Conservation (phyloP, 1,140 invertebrate genomes). For the Pollicipes pollicipes region DNA sequence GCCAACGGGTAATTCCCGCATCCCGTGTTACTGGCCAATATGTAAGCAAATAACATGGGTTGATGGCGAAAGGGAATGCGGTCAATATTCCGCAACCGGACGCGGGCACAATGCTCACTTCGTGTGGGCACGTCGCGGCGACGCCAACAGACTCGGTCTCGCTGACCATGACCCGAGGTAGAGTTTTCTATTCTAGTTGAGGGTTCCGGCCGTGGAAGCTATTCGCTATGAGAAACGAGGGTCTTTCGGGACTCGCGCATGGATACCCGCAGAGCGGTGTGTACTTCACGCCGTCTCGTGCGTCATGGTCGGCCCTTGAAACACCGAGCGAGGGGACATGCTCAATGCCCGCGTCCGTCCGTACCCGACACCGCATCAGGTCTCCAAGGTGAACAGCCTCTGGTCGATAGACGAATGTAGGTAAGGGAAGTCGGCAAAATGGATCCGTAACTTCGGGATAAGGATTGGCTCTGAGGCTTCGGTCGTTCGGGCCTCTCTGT, state of each 20-base stretch:
- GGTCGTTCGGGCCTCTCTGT: slow-evolving; percentile 39
- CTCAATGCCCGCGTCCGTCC: background rate
- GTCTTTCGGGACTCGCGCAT: background rate
- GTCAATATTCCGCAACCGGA: background rate
- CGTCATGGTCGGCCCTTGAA: background rate
- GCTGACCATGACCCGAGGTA: background rate
- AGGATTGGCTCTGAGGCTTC: slow-evolving; percentile 57
- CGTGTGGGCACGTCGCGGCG: background rate
- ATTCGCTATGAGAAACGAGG: background rate
- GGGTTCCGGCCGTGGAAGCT: background rate
- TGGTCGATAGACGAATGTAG: slow-evolving; percentile 74
- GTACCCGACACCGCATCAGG: slow-evolving; percentile 22
- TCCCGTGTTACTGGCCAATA: background rate
- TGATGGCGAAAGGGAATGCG: background rate
- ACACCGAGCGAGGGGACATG: background rate
- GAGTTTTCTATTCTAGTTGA: background rate
- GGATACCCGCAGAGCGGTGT: background rate
- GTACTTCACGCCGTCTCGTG: background rate
- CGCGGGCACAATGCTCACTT: no score
- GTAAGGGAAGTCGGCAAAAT: slow-evolving; percentile 68
- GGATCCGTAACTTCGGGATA: slow-evolving; percentile 64
- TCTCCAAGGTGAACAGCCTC: slow-evolving; percentile 74
- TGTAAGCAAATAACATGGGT: no score
- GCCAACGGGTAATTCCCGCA: slow-evolving; percentile 26
- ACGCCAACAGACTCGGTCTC: background rate